Conservation (phyloP, 2,113 vertebrate genomes). For the Protomyctophum bolini region DNA sequence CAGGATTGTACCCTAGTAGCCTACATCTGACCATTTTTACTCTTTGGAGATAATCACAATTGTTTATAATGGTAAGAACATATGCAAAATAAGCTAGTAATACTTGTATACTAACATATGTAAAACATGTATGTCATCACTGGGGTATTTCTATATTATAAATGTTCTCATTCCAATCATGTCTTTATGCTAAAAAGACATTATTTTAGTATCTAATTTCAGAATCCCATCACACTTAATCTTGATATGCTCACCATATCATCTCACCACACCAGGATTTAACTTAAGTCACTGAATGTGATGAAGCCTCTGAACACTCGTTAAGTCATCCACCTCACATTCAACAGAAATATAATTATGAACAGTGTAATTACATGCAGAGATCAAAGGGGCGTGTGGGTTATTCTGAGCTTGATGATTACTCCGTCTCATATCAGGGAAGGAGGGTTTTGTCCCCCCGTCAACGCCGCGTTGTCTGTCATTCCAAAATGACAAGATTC, state of each 20-base stretch:
- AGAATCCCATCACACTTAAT: slow-evolving; percentile 34
- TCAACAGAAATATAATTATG: slow-evolving; percentile 58
- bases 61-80: slow-evolving; percentile 10
- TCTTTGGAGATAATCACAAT: background rate
- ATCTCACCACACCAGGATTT: slow-evolving; percentile 29
- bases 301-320: slow-evolving; percentile 35
- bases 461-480: background rate
- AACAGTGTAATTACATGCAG: slow-evolving; percentile 60
- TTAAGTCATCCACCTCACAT: slow-evolving; percentile 58
- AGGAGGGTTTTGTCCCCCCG: too few relatives aligned
- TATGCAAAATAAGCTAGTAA: background rate
- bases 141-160: background rate
- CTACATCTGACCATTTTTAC: slow-evolving; percentile 13
- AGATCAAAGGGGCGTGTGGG: slow-evolving; percentile 61
- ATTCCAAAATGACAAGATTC: background rate
- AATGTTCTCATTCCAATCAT: slow-evolving; percentile 33
- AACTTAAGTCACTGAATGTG: slow-evolving; percentile 30
- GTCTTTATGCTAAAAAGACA: slow-evolving; percentile 21
- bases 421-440: background rate
- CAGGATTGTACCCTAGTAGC: background rate
- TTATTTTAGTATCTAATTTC: slow-evolving; percentile 51
- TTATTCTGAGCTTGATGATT: slow-evolving; percentile 35
- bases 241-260: slow-evolving; percentile 24
- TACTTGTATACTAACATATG: background rate
- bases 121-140: background rate